Conservation (phyloP, 2,113 vertebrate genomes). For the Prionailurus bengalensis region DNA sequence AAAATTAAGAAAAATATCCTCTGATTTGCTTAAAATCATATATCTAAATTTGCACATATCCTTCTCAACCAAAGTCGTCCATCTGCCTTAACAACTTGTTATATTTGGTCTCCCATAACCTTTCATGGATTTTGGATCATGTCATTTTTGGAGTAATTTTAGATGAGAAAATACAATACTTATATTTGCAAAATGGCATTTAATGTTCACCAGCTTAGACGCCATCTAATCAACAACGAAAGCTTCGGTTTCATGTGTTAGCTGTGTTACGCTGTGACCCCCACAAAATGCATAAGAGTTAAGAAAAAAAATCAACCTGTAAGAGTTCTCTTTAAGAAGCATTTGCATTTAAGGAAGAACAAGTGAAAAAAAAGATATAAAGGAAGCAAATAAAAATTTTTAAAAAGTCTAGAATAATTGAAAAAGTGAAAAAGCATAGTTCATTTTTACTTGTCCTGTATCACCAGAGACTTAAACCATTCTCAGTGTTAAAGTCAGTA, state of each 20-base stretch:
- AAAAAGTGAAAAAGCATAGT: neutral
- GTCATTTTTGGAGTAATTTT: conserved; percentile 79
- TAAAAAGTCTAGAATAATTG: neutral
- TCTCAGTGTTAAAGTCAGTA: neutral
- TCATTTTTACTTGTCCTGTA: neutral
- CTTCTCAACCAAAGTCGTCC: conserved; percentile 82
- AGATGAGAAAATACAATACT: conserved; percentile 78
- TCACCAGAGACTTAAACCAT: neutral
- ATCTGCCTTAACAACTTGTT: conserved; percentile 87
- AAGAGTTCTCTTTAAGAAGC: conserved; percentile 44
- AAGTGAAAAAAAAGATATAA: conserved; percentile 9
- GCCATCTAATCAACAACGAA: neutral
- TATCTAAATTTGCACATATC: conserved; percentile 83
- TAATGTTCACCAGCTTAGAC: conserved; percentile 56
- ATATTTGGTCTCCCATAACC: conserved; percentile 84
- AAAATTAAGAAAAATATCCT: conserved; percentile 81
- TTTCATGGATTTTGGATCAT: conserved; percentile 82
- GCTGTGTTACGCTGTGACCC: conserved; percentile 53
- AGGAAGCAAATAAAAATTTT: neutral
- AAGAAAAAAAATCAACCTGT: conserved; percentile 57
- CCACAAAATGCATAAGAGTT: conserved; percentile 23
- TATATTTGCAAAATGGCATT: conserved; percentile 76
- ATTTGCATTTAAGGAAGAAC: conserved; percentile 72
- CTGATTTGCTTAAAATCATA: conserved; percentile 81
- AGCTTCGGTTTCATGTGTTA: conserved; percentile 8